phyloP scores from a whole-genome alignment of 35 echinoderm and acorn worm genomes.

The Stichopus chloronotus region DNA sequence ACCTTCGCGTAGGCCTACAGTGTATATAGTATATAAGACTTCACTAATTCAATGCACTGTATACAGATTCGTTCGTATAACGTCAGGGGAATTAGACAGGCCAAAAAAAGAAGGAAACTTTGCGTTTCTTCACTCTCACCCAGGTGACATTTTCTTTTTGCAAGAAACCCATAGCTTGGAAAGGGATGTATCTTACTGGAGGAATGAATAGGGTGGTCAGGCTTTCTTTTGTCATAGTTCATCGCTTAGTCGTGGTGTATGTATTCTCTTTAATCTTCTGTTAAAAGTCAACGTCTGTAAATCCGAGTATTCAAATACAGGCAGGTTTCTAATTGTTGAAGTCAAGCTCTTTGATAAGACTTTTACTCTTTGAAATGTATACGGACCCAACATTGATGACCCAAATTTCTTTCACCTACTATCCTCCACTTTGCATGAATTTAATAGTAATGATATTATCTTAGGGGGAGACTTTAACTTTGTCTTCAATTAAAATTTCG shows the following conservation, averaged over 20 bases:
- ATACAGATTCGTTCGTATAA: not conserved
- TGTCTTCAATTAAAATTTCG: not conserved
- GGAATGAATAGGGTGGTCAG: slow-evolving; percentile 24
- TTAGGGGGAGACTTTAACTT: too few species aligned
- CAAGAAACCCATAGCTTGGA: too few species aligned
- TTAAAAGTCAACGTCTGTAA: not conserved
- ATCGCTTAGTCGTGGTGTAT: slow-evolving; percentile 8
- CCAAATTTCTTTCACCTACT: too few species aligned
- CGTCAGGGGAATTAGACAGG: not conserved
- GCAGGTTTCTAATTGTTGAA: slow-evolving; percentile 36
- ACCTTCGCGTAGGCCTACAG: not conserved
- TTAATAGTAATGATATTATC: too few species aligned
- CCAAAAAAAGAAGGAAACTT: not conserved
- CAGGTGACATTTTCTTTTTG: too few species aligned
- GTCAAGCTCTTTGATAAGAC: too few species aligned
- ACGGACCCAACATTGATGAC: slow-evolving; percentile 8
- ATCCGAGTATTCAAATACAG: not conserved
- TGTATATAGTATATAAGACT: not conserved
- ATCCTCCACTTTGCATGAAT: too few species aligned
- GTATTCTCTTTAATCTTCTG: slow-evolving; percentile 7
- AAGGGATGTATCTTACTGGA: too few species aligned
- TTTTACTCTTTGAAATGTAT: slow-evolving; percentile 3
- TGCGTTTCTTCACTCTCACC: too few species aligned
- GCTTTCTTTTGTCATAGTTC: slow-evolving; percentile 15
- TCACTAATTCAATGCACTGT: not conserved